phyloP scores from a whole-genome alignment of 2,797 vertebrate genomes.

The Gastrophryne carolinensis region DNA sequence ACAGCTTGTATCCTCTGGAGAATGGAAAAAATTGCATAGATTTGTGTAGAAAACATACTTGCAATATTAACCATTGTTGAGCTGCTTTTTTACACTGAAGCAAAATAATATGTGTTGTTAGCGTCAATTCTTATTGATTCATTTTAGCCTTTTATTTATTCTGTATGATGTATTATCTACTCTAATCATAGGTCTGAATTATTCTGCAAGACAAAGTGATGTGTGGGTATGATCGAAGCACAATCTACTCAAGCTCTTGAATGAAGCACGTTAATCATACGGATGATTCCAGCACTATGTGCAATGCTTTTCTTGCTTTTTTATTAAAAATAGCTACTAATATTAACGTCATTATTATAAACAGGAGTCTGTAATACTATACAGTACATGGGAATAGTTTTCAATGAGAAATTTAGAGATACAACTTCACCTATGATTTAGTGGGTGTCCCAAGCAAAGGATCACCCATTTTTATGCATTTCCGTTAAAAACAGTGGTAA shows the following conservation, averaged over 20 bases:
- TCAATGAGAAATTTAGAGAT: no score
- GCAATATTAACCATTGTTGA: slow-evolving; percentile 12
- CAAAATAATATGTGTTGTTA: background rate
- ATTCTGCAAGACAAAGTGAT: background rate
- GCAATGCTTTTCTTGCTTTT: background rate
- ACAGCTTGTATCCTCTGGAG: slow-evolving; percentile 7
- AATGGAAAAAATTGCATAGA: slow-evolving; percentile 10
- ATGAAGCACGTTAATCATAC: background rate
- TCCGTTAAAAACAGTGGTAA: no score
- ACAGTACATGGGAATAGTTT: no score
- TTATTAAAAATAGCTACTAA: no score
- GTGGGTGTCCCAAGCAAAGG: no score
- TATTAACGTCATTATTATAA: no score
- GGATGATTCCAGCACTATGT: background rate
- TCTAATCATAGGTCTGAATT: background rate
- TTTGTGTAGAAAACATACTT: background rate
- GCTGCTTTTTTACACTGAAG: background rate
- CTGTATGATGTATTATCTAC: background rate
- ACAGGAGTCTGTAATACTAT: no score
- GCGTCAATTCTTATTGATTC: background rate
- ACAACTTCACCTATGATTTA: no score
- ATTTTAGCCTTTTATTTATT: background rate
- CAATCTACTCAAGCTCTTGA: background rate
- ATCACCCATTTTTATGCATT: no score
- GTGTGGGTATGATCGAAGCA: background rate